These are phyloP conservation scores for Orientallactaga bullata DNA, from an alignment of 2,113 vertebrate genomes.

Conservation along the genomic window DNA sequence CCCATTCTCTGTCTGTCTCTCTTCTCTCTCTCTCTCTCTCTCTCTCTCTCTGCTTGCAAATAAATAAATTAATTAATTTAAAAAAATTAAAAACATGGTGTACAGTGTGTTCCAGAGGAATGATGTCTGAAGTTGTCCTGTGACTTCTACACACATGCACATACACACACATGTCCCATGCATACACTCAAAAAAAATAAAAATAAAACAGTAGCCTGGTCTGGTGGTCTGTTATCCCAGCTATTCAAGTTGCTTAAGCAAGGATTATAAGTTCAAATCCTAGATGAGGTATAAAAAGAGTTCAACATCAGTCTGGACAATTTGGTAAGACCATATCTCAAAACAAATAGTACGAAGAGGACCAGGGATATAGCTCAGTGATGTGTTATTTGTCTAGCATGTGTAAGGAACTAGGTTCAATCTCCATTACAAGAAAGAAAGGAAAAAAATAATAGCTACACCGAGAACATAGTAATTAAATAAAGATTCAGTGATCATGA, in stretches of 20 bases:
- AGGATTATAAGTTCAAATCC: not conserved
- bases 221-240: not conserved
- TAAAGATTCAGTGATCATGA: not conserved
- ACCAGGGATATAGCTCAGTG: not conserved
- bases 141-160: too few species aligned
- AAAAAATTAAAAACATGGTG: too few species aligned
- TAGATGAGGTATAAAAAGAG: not conserved
- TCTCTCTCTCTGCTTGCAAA: too few species aligned
- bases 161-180: too few species aligned
- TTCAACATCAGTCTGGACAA: not conserved
- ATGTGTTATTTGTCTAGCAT: not conserved
- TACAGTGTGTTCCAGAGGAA: too few species aligned
- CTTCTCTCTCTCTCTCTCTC: too few species aligned
- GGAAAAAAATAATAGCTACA: not conserved
- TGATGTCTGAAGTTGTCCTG: too few species aligned
- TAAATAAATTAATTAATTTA: too few species aligned
- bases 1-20: too few species aligned
- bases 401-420: not conserved
- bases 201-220: too few species aligned
- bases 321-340: not conserved
- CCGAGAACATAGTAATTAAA: not conserved
- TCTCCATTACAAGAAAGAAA: not conserved
- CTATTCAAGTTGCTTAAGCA: not conserved
- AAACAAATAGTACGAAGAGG: not conserved
- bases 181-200: too few species aligned